Base-by-base conservation (phyloP, 2,888 invertebrate genomes). In the Melinopterus prodromus region DNA sequence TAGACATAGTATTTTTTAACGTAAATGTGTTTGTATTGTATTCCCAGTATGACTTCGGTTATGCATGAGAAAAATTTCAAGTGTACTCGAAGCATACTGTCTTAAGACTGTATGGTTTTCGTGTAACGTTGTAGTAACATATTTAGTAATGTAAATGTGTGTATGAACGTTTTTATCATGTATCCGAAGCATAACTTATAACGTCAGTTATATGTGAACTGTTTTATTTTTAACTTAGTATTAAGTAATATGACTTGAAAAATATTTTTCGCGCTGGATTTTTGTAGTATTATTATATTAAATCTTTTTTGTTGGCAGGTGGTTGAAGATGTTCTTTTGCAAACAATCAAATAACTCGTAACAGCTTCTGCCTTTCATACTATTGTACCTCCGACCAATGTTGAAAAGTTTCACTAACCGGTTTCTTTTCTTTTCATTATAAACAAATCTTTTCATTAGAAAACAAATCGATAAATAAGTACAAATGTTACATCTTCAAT, bases 11-110 rank as follows among this genome's bases (percentile, higher is more conserved):
- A 14, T 72, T 72, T 16, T 72, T n/a, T 14, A 16, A 72, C 36
- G 72, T 36, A 14, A 72, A 16, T 72, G 72, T 72, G 15, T 72
- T 36, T 15, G 35, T 72, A n/a, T 26, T 72, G 26, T 72, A n/a
- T 36, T 26, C 35, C n/a, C n/a, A 15, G 14, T 36, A 72, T 72
- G 16, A 72, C 36, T 36, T 16, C 16, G 36, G 36, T 4, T 9
- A 53, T 53, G 53, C 53, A 53, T 53, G 53, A 53, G 9, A 53
- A 53, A 53, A 53, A 53, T 53, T 53, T 12, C 53, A 9, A 12
- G 53, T 53, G 12, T 53, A 53, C 12, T 53, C 53, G 12, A 53
- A 53, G 53, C 53, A 53, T 53, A 53, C 26, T 3, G 3, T 53
- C 7, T 12, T 9, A 2, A 38, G 7, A 9, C 12, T 53, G 53